Conservation (phyloP, 1,140 invertebrate species). For the Anoplophora glabripennis region DNA sequence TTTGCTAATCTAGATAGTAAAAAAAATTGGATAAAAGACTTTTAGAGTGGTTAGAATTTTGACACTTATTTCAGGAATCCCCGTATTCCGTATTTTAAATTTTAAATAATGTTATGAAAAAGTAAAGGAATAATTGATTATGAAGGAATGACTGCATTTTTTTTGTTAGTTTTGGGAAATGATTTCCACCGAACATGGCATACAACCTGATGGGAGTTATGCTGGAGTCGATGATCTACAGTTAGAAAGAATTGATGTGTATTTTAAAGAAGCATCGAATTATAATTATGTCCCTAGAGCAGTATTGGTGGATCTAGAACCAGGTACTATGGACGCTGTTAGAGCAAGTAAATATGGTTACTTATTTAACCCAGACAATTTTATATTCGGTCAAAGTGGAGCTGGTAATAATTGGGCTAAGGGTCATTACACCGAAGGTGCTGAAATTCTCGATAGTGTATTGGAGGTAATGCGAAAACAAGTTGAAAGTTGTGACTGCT, state of each 20-base stretch:
- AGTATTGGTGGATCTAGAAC: slow-evolving; percentile 73
- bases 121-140: no score
- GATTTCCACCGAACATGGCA: slow-evolving; percentile 82
- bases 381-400: slow-evolving; percentile 67
- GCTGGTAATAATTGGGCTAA: slow-evolving; percentile 76
- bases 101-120: no score
- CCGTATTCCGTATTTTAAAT: no score
- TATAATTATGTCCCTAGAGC: slow-evolving; percentile 73
- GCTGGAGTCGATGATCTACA: slow-evolving; percentile 76
- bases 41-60: no score
- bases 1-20: no score
- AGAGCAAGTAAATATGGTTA: slow-evolving; percentile 68
- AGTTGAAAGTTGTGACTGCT: slow-evolving; percentile 65
- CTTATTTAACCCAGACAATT: slow-evolving; percentile 73
- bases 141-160: slow-evolving; percentile 15
- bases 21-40: no score
- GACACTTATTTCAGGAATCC: no score
- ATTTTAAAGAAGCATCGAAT: slow-evolving; percentile 80
- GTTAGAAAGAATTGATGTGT: slow-evolving; percentile 80
- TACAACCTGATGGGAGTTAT: slow-evolving; percentile 78
- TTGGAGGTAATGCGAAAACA: slow-evolving; percentile 76
- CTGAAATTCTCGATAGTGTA: slow-evolving; percentile 63
- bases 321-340: slow-evolving; percentile 73
- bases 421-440: slow-evolving; percentile 46
- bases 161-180: slow-evolving; percentile 64